Evolutionary conservation across 2,888 invertebrate species (phyloP), one percentile per base, ranked within the genome.

Genomic region (Leptinotarsa rubiginosa): DNA sequence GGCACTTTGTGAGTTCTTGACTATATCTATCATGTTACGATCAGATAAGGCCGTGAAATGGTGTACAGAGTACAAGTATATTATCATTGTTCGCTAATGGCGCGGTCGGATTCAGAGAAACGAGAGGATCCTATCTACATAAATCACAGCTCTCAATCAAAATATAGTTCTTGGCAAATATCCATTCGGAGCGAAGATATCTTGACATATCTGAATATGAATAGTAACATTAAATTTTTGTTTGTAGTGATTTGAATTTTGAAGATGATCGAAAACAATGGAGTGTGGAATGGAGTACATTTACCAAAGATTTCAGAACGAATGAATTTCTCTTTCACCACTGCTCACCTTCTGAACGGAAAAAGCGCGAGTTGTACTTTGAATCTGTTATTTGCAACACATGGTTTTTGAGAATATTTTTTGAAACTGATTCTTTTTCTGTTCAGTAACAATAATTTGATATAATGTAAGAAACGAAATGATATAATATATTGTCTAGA

Each of bases 111-210:
- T 41, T 69, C 22, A 18, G 50, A 50, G 31, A 16, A 22, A 47
- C 7, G 15, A 16, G n/a, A 16, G n/a, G 47, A 31, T n/a, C 4
- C 16, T n/a, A 68, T 54, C 56, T 56, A 56, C 69, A 75, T 78
- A 78, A 76, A 78, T 78, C 75, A 78, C 69, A 47, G 31, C 71
- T 68, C 71, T 77, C 78, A 73, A 73, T 78, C 75, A 76, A 73
- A 75, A 64, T 74, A 59, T 74, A 75, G 76, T 75, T 76, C 71
- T 76, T 77, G 75, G 76, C 75, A 73, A 75, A 76, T 72, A 75
- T 75, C 78, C 73, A 75, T 73, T 76, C 69, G 71, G 20, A 66
- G 69, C 65, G 69, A 70, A 76, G 71, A 67, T 25, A 69, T 69
- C 49, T 72, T 75, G 75, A 75, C 75, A 72, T 76, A 75, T 78